Evolutionary conservation across 2,888 invertebrate genomes (phyloP).

Genomic region (Melolontha melolontha): DNA sequence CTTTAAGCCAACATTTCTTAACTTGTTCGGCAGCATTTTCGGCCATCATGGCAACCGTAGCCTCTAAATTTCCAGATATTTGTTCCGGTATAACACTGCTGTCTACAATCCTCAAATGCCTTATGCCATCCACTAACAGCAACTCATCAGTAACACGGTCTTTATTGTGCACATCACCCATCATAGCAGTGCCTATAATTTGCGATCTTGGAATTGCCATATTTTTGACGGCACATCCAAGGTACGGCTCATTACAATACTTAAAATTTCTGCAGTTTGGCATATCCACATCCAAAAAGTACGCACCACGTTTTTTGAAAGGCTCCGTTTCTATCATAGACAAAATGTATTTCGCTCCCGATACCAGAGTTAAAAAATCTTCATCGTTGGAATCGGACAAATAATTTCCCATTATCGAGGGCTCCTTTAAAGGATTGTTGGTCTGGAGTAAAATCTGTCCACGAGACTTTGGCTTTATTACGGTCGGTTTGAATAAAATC

Average conservation of each 20-base stretch:
- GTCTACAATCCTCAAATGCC: conserved; percentile 66
- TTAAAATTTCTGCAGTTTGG: conserved; percentile 59
- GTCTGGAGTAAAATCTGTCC: conserved; percentile 66
- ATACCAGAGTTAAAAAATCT: conserved; percentile 69
- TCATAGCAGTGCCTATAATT: conserved; percentile 57
- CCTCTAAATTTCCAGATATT: conserved; percentile 65
- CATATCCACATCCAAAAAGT: conserved; percentile 61
- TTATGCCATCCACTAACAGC: conserved; percentile 60
- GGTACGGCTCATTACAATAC: conserved; percentile 66
- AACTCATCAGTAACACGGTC: conserved; percentile 63
- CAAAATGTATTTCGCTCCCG: conserved; percentile 65
- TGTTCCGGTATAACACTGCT: conserved; percentile 62
- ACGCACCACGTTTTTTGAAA: conserved; percentile 61
- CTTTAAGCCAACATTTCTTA: conserved; percentile 55
- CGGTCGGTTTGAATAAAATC: conserved; percentile 52
- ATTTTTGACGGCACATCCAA: conserved; percentile 66
- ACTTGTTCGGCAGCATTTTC: conserved; percentile 68
- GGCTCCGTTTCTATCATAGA: conserved; percentile 62
- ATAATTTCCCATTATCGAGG: conserved; percentile 70
- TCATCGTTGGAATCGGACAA: conserved; percentile 65
- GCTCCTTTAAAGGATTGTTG: conserved; percentile 63
- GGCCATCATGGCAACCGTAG: conserved; percentile 70
- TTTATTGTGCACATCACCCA: conserved; percentile 58
- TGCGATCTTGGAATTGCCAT: conserved; percentile 45
- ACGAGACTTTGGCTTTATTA: conserved; percentile 66